A percentile compares a stretch with the other conserved stretches of the same genome.
Evolutionary conservation across 2,797 vertebrate species (phyloP).

Genomic region (Cuniculus paca): DNA sequence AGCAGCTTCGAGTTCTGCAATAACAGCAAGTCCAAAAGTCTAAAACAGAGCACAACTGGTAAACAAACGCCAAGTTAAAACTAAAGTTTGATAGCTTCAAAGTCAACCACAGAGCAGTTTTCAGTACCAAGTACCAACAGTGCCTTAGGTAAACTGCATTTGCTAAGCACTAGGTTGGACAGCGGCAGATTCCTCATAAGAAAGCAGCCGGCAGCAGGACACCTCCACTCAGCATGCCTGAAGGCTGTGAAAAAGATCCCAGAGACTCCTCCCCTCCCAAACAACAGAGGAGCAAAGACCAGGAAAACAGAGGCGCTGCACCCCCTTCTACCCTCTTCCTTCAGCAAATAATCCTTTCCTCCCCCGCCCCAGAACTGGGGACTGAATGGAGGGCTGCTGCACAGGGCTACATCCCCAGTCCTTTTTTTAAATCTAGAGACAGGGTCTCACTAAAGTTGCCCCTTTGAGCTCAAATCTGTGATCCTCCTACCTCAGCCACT

Average conservation of each 20-base stretch:
- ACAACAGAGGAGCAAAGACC: not conserved
- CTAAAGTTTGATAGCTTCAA: not conserved
- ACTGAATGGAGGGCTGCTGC: not conserved
- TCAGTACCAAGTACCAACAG: not conserved
- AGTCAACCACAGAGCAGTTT: not conserved
- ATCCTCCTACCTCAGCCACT: not conserved
- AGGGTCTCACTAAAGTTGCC: not conserved
- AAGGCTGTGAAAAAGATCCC: not conserved
- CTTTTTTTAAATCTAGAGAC: not conserved
- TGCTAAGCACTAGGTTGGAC: not conserved
- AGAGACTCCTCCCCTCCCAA: not conserved
- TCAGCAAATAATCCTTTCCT: not conserved
- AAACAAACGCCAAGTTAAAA: constrained; percentile 58
- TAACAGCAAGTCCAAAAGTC: not conserved
- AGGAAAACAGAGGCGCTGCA: not conserved
- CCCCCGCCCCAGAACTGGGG: not conserved
- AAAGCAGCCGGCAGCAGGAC: not conserved
- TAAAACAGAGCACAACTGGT: constrained; percentile 34
- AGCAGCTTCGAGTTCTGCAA: constrained; percentile 4
- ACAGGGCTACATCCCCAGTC: not conserved
- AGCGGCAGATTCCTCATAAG: not conserved
- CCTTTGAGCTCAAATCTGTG: not conserved
- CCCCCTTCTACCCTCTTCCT: not conserved
- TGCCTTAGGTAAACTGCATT: not conserved
- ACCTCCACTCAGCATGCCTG: not conserved